Conservation (phyloP, 2,113 vertebrate genomes). For the Puma concolor region DNA sequence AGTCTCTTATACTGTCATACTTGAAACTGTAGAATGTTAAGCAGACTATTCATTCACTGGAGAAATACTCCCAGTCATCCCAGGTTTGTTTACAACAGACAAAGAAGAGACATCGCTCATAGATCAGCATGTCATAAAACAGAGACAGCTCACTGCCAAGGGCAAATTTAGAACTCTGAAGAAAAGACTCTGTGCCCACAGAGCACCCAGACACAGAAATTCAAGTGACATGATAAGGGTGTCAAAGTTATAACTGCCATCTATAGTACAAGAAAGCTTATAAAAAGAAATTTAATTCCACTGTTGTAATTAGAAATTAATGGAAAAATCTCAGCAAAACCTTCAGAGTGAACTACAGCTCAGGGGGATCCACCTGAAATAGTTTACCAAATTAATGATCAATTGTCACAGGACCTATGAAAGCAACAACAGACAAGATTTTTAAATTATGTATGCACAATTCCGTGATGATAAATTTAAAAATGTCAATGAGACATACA, state of each 20-base stretch:
- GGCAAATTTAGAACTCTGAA: conserved; percentile 67
- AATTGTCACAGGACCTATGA: conserved; percentile 21
- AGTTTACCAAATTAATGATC: conserved; percentile 29
- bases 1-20: conserved; percentile 61
- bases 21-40: conserved; percentile 73
- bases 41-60: conserved; percentile 69
- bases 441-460: background rate
- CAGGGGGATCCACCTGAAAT: background rate
- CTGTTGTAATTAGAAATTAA: conserved; percentile 48
- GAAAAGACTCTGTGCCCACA: conserved; percentile 34
- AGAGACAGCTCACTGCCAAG: conserved; percentile 68
- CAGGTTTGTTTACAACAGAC: conserved; percentile 75
- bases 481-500: background rate
- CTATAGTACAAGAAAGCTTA: background rate
- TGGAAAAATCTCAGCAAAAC: background rate
- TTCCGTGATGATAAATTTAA: conserved; percentile 2
- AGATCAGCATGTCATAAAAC: conserved; percentile 73
- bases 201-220: background rate
- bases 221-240: background rate
- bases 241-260: conserved; percentile 6
- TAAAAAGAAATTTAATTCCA: conserved; percentile 24
- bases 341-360: conserved; percentile 38
- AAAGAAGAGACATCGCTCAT: conserved; percentile 67
- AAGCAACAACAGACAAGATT: background rate
- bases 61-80: conserved; percentile 74